These are phyloP conservation scores for Nomada fabriciana DNA, from an alignment of 2,888 invertebrate genomes.

Conservation along the genomic window DNA sequence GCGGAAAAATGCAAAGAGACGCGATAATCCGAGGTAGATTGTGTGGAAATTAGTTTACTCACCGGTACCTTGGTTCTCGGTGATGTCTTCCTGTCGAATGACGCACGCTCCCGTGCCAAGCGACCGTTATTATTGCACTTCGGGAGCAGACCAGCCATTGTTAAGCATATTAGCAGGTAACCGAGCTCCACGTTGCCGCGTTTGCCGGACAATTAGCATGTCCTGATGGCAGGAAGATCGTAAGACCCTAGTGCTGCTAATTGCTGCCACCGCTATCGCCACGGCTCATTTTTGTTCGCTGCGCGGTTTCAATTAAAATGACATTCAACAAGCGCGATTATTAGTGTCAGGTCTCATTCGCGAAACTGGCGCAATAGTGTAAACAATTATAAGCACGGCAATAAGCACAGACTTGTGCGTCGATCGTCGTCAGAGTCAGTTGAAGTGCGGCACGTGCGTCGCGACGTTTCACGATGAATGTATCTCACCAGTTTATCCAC, in stretches of 20 bases:
- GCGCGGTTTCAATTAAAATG: not conserved
- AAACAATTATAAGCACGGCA: not conserved
- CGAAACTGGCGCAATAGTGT: too few species aligned
- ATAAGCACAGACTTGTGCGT: slow-evolving; percentile 19
- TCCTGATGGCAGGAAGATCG: slow-evolving; percentile 45
- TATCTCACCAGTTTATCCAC: slow-evolving; percentile 47
- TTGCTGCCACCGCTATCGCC: slow-evolving; percentile 58
- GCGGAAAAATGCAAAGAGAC: not conserved
- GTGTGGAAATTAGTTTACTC: slow-evolving; percentile 52
- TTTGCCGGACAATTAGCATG: slow-evolving; percentile 68
- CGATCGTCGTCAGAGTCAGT: slow-evolving; percentile 32
- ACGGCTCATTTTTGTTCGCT: slow-evolving; percentile 43
- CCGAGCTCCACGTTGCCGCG: slow-evolving; percentile 48
- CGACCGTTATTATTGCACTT: slow-evolving; percentile 68
- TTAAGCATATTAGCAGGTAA: slow-evolving; percentile 63
- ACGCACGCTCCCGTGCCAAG: slow-evolving; percentile 33
- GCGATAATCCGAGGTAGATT: not conserved
- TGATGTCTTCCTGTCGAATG: slow-evolving; percentile 58
- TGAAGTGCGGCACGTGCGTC: slow-evolving; percentile 35
- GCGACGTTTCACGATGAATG: slow-evolving; percentile 25
- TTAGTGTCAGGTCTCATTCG: too few species aligned
- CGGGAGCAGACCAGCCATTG: slow-evolving; percentile 47
- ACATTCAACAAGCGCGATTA: too few species aligned
- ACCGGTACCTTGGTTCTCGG: slow-evolving; percentile 52
- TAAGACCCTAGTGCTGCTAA: slow-evolving; percentile 54